phyloP scores from a whole-genome alignment of 2,113 vertebrate species.

The Spea bombifrons region DNA sequence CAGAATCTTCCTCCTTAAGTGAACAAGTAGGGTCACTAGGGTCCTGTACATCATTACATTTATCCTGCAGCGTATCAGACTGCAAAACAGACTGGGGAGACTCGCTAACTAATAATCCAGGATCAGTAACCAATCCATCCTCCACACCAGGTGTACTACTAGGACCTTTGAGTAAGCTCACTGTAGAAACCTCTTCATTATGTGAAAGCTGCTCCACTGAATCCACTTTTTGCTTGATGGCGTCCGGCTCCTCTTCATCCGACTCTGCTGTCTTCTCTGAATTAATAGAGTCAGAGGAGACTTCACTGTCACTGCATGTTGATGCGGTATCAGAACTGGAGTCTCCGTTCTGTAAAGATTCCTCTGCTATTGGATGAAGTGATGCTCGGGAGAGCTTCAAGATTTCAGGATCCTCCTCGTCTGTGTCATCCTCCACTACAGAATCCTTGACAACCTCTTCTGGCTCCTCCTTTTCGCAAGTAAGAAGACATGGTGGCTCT shows the following conservation, averaged over 20 bases:
- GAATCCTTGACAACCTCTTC: not conserved
- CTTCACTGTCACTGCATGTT: accelerated
- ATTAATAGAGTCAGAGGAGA: accelerated
- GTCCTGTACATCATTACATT: not conserved
- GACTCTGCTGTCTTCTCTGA: constrained; percentile 1
- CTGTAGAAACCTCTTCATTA: constrained; percentile 5
- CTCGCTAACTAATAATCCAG: constrained; percentile 51
- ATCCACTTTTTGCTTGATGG: constrained; percentile 15
- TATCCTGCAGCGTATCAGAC: not conserved
- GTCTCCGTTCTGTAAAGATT: constrained; percentile 52
- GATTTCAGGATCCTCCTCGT: constrained; percentile 27
- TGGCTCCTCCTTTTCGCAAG: constrained; percentile 16
- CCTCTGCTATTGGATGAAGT: constrained; percentile 51
- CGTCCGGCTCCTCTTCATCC: accelerated
- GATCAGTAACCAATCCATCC: constrained; percentile 38
- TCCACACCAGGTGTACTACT: constrained; percentile 35
- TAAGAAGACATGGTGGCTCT: not conserved
- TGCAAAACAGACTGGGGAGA: not conserved
- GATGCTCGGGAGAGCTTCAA: constrained; percentile 24
- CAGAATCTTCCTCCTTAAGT: constrained; percentile 31
- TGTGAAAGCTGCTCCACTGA: not conserved
- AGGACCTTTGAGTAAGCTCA: not conserved
- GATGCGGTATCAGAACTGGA: constrained; percentile 48
- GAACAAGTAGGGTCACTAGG: not conserved
- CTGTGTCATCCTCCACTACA: accelerated